Percentiles rank a stretch among this genome's conserved stretches.
Evolutionary conservation across 2,113 vertebrate genomes (phyloP).

Genomic region (Ranitomeya imitator): DNA sequence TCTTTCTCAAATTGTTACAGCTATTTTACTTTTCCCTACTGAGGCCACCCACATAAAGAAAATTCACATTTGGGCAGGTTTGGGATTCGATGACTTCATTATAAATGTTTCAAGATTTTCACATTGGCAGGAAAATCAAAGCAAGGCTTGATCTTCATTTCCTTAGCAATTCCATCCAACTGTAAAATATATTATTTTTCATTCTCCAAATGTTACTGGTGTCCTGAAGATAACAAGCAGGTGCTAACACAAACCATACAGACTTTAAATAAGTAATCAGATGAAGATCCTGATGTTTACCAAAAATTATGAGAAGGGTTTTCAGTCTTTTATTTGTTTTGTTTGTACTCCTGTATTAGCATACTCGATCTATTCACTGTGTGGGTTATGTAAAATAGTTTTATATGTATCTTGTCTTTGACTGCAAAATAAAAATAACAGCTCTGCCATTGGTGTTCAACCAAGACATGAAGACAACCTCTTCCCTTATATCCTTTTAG

Average conservation of each 20-base stretch:
- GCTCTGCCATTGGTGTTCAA: background rate
- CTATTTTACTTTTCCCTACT: slow-evolving; percentile 28
- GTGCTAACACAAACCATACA: slow-evolving; percentile 35
- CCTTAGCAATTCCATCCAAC: slow-evolving; percentile 42
- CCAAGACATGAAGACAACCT: background rate
- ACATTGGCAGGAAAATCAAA: slow-evolving; percentile 51
- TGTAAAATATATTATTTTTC: slow-evolving; percentile 52
- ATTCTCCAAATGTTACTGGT: slow-evolving; percentile 34
- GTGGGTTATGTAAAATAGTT: background rate
- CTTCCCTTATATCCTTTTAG: too few relatives aligned
- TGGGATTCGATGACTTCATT: slow-evolving; percentile 52
- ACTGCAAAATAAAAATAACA: background rate
- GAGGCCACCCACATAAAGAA: slow-evolving; percentile 51
- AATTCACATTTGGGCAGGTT: slow-evolving; percentile 47
- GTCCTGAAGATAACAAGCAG: slow-evolving; percentile 51
- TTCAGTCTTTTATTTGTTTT: slow-evolving; percentile 18
- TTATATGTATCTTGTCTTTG: background rate
- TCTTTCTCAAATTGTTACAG: slow-evolving; percentile 17
- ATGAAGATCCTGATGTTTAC: background rate
- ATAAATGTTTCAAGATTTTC: slow-evolving; percentile 56
- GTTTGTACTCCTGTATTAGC: background rate
- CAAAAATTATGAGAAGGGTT: background rate
- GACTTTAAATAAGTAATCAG: background rate
- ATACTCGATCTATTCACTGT: background rate
- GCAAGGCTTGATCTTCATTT: slow-evolving; percentile 46